Base-by-base conservation (phyloP, 2,797 vertebrate species). In the Premnoplex brunnescens region DNA sequence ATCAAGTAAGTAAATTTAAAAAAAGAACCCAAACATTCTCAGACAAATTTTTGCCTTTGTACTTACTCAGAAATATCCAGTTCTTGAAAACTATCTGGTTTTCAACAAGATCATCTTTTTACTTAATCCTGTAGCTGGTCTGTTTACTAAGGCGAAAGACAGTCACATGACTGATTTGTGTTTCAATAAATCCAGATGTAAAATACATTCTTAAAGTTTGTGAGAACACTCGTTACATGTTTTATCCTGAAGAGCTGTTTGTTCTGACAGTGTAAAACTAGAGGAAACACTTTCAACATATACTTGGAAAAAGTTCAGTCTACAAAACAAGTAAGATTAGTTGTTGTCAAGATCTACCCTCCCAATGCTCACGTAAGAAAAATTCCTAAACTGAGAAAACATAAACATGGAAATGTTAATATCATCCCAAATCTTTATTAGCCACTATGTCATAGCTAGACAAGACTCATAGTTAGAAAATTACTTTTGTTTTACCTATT, bases 31-130 rank as follows among this genome's bases (percentile, higher is more conserved):
- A 30, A 52, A 54, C 48, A 63, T 26, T 37, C 66, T 63, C 44
- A 95, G 14, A 67, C 69, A 93, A 83, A 87, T 49, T 93, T 95
- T 85, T 69, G 43, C 34, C 86, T 78, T 75, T 92, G 36, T 59
- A 93, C n/a, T 87, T 79, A 56, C 4, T 69, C 54, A 83, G 54
- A 83, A 97, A 95, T 91, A 77, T 52, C 37, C 36, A 89, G 52
- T 55, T 89, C 44, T 74, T 43, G 59, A 55, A 88, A 90, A 88
- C 43, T 54, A 94, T 66, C 72, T 91, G 71, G 21, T 95, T 94
- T 82, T 71, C 87, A 81, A 23, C 10, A 63, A 68, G 41, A 74
- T 39, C 34, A 46, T 75, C 14, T 49, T 89, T 66, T 55, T 55
- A 73, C n/a, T 87, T 59, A 86, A 62, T 88, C 79, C 76, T 44